Evolutionary conservation across 2,888 invertebrate genomes (phyloP).

Genomic region (Glomeris marginata): DNA sequence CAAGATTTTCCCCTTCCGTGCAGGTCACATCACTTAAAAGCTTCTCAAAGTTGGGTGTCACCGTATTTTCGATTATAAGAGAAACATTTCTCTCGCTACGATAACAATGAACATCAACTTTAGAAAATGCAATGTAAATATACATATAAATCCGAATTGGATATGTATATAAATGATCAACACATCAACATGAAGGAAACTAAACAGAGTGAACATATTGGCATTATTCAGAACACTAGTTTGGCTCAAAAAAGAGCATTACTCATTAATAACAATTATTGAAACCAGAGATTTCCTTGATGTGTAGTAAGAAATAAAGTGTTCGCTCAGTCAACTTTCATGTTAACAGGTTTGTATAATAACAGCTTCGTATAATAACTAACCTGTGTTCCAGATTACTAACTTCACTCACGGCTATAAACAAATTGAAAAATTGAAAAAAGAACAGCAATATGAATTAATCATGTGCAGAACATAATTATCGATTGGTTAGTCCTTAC

Average conservation of each 20-base stretch:
- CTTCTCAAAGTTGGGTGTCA: conserved; percentile 49
- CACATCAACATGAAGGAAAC: no score
- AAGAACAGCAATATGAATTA: neutral
- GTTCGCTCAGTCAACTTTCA: neutral
- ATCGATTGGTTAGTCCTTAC: no score
- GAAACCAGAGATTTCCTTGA: no score
- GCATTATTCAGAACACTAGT: no score
- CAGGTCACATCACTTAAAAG: conserved; percentile 53
- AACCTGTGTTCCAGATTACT: conserved; percentile 23
- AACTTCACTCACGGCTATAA: conserved; percentile 29
- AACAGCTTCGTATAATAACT: neutral
- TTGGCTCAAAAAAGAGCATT: no score
- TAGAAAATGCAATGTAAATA: neutral
- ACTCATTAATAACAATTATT: no score
- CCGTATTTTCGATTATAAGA: conserved; percentile 5
- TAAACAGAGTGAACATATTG: no score
- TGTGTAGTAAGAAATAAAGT: no score
- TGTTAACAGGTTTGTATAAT: neutral
- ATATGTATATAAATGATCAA: no score
- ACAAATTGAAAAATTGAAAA: conserved; percentile 1
- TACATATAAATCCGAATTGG: neutral
- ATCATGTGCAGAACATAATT: no score
- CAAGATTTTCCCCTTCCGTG: conserved; percentile 52
- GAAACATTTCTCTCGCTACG: conserved; percentile 7
- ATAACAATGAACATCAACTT: neutral